A percentile compares a stretch with the other conserved stretches of the same genome.
Conservation (phyloP, 2,888 invertebrate species). For the Drosophila pseudotalamancana region DNA sequence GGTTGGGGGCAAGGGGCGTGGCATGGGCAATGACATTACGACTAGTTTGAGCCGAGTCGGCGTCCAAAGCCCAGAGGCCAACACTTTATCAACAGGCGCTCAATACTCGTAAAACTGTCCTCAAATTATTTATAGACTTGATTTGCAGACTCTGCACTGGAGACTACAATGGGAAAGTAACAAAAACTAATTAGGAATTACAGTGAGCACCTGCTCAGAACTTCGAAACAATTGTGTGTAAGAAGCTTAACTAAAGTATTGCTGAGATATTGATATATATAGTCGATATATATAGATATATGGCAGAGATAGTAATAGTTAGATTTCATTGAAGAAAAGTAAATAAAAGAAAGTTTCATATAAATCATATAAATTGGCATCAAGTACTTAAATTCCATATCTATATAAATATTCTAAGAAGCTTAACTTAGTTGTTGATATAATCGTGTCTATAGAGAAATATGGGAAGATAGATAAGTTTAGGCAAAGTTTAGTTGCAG, state of each 20-base stretch:
- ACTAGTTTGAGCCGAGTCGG: slow-evolving; percentile 15
- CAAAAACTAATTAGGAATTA: slow-evolving; percentile 21
- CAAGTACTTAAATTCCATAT: no score
- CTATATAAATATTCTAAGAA: no score
- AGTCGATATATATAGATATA: neutral
- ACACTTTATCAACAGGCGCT: slow-evolving; percentile 45
- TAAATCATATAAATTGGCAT: no score
- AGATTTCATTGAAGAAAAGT: no score
- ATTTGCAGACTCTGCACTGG: neutral
- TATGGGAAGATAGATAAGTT: no score
- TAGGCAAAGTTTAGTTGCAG: no score
- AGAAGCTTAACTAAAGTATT: neutral
- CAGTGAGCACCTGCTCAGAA: neutral
- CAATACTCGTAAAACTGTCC: slow-evolving; percentile 50
- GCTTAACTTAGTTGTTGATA: no score
- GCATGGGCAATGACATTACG: slow-evolving; percentile 35
- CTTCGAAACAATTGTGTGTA: neutral
- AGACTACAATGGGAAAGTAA: slow-evolving; percentile 2
- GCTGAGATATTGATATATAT: no score
- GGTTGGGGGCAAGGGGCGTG: neutral
- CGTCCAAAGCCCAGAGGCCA: neutral
- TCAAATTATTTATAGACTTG: slow-evolving; percentile 48
- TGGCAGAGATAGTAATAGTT: no score
- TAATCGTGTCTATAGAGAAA: no score
- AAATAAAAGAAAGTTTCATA: no score